Evolutionary conservation across 2,888 invertebrate species (phyloP).

Genomic region (Lumbricus terrestris): DNA sequence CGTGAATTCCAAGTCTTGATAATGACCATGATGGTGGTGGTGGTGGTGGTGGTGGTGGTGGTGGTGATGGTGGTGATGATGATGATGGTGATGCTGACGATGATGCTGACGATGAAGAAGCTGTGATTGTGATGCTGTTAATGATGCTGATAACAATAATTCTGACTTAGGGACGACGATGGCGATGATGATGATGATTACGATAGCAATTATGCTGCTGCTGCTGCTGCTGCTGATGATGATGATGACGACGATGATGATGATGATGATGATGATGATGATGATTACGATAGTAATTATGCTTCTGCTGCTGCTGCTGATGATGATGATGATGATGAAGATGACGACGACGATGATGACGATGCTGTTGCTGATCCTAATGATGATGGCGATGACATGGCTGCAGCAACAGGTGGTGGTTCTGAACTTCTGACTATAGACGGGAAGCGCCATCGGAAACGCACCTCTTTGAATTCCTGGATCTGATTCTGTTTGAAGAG

Average conservation of each 20-base stretch:
- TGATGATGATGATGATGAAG: slow-evolving; percentile 32
- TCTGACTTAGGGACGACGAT: too few relatives aligned
- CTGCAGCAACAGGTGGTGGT: too few relatives aligned
- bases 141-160: too few relatives aligned
- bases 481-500: slow-evolving; percentile 64
- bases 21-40: neutral
- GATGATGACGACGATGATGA: slow-evolving; percentile 32
- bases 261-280: slow-evolving; percentile 30
- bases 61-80: neutral
- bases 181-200: neutral
- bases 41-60: neutral
- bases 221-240: slow-evolving; percentile 22
- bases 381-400: slow-evolving; percentile 23
- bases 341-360: slow-evolving; percentile 9
- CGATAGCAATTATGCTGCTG: neutral
- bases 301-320: slow-evolving; percentile 34
- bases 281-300: slow-evolving; percentile 31
- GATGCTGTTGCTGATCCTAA: too few relatives aligned
- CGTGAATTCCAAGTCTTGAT: neutral
- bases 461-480: slow-evolving; percentile 64
- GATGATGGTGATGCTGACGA: slow-evolving; percentile 19
- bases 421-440: neutral
- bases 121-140: neutral
- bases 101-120: neutral
- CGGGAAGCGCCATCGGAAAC: neutral